phyloP scores from a whole-genome alignment of 1,140 invertebrate genomes.

The Matsumurasca onukii region DNA sequence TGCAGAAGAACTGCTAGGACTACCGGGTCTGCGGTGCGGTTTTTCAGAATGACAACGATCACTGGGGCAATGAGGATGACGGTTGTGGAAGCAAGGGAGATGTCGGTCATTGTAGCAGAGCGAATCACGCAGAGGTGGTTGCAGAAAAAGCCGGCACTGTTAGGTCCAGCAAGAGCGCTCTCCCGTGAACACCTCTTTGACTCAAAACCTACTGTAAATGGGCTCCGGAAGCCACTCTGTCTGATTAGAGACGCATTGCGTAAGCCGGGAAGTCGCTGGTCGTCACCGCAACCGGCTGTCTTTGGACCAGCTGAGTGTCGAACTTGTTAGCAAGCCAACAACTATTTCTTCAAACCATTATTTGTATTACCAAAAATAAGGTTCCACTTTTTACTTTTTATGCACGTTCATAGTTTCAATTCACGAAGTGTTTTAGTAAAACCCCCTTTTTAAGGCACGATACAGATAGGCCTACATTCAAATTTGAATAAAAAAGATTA shows the following conservation, averaged over 20 bases:
- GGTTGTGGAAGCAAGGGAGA: background rate
- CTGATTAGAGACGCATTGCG: background rate
- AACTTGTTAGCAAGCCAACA: too few relatives aligned
- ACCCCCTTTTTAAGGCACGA: too few relatives aligned
- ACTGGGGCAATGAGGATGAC: background rate
- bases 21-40: background rate
- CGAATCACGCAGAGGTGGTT: conserved; percentile 3
- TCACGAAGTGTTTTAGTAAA: too few relatives aligned
- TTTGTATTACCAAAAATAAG: too few relatives aligned
- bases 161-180: conserved; percentile 1
- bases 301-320: too few relatives aligned
- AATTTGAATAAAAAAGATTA: too few relatives aligned
- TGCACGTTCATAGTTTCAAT: too few relatives aligned
- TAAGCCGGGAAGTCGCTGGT: background rate
- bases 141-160: conserved; percentile 6
- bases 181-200: conserved; percentile 18
- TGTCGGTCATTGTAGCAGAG: conserved; percentile 12
- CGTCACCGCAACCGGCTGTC: background rate
- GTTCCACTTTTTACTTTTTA: too few relatives aligned
- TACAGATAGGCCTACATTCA: too few relatives aligned
- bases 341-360: too few relatives aligned
- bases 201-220: conserved; percentile 4
- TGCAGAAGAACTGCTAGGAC: too few relatives aligned
- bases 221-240: conserved; percentile 4
- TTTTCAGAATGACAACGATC: background rate